These are phyloP conservation scores for Nothocercus nigrocapillus DNA, from an alignment of 2,113 vertebrate genomes.

Conservation along the genomic window DNA sequence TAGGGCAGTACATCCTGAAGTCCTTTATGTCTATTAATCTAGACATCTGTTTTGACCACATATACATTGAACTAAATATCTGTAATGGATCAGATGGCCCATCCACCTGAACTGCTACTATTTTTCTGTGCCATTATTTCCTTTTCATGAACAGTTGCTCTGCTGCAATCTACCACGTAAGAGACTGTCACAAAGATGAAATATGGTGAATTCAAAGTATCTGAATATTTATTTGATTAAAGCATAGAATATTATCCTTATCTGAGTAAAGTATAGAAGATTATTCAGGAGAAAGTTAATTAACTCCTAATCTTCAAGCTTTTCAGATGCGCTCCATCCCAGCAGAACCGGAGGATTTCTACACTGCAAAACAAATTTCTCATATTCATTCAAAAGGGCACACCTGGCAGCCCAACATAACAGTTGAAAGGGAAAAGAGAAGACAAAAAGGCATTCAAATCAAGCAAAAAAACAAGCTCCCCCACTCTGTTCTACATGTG, in stretches of 20 bases:
- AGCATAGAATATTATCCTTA: slow-evolving; percentile 64
- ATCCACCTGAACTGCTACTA: slow-evolving; percentile 3
- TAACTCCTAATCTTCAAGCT: slow-evolving; percentile 67
- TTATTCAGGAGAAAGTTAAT: slow-evolving; percentile 71
- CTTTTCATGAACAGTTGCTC: slow-evolving; percentile 32
- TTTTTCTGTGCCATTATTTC: not conserved
- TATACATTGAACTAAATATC: not conserved
- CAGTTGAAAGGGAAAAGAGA: not conserved
- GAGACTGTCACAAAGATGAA: slow-evolving; percentile 48
- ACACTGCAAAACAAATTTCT: slow-evolving; percentile 54
- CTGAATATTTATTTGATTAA: slow-evolving; percentile 73
- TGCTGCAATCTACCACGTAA: slow-evolving; percentile 15
- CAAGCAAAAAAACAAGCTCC: slow-evolving; percentile 14
- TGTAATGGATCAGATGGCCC: not conserved
- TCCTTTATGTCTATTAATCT: not conserved
- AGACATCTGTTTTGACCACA: not conserved
- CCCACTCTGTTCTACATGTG: not conserved
- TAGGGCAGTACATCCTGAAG: not conserved
- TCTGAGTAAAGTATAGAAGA: slow-evolving; percentile 56
- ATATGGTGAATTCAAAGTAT: slow-evolving; percentile 51
- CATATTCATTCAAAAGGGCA: slow-evolving; percentile 73
- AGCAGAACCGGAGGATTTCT: slow-evolving; percentile 51
- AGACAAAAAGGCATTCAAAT: slow-evolving; percentile 48
- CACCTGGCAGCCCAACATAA: slow-evolving; percentile 67
- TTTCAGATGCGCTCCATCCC: slow-evolving; percentile 55